phyloP scores from a whole-genome alignment of 2,888 invertebrate species.

The Eristalis tenax region DNA sequence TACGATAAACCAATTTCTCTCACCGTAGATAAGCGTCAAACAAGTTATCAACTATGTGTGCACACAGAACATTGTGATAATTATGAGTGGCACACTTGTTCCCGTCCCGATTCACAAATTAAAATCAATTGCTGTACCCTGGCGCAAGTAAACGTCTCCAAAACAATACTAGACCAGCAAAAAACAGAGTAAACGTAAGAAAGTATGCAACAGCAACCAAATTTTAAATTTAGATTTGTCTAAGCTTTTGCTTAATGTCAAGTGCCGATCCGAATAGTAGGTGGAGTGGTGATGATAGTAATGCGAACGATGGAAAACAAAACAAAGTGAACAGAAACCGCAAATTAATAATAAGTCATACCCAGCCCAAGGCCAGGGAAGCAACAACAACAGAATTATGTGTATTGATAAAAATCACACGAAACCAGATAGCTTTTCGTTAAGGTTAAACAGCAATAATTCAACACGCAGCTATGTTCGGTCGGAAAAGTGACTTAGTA shows the following conservation, averaged over 20 bases:
- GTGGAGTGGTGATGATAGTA: constrained; percentile 20
- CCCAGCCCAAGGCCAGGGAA: constrained; percentile 13
- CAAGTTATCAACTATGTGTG: constrained; percentile 49
- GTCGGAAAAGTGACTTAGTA: background rate
- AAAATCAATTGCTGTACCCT: constrained; percentile 43
- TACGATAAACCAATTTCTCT: constrained; percentile 37
- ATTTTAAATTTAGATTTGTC: constrained; percentile 50
- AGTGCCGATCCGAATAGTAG: constrained; percentile 23
- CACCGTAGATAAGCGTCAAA: constrained; percentile 58
- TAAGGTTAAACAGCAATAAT: background rate
- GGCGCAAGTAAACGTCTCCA: constrained; percentile 8
- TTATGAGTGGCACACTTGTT: constrained; percentile 28
- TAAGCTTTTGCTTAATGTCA: constrained; percentile 52
- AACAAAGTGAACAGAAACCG: constrained; percentile 19
- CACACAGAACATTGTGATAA: constrained; percentile 29
- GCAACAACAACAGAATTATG: constrained; percentile 1
- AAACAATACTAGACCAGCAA: constrained; percentile 11
- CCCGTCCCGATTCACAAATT: constrained; percentile 32
- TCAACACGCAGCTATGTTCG: background rate
- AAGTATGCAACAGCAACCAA: constrained; percentile 18
- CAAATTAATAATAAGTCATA: constrained; percentile 24
- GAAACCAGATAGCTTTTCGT: constrained; percentile 1
- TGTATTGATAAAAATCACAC: constrained; percentile 32
- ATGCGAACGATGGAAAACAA: constrained; percentile 18
- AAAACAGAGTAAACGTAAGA: background rate